Conservation (phyloP, 2,888 invertebrate genomes). For the Trichogramma dendrolimi region DNA sequence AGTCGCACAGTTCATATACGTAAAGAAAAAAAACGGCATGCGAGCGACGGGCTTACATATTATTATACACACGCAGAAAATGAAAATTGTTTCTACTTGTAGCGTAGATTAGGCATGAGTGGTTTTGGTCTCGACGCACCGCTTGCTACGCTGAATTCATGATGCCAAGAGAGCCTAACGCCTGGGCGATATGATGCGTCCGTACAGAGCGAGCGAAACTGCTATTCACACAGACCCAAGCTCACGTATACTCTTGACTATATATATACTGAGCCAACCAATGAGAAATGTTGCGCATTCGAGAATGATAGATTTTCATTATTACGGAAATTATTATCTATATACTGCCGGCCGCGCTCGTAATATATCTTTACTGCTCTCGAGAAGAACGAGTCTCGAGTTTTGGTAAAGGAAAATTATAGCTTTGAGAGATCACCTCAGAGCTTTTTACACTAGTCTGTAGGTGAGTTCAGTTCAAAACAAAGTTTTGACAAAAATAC, state of each 20-base stretch:
- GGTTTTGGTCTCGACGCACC: slow-evolving; percentile 22
- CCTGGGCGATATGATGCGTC: not conserved
- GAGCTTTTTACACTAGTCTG: too few species aligned
- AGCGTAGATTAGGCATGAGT: slow-evolving; percentile 31
- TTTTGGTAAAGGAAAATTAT: slow-evolving; percentile 24
- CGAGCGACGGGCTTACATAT: not conserved
- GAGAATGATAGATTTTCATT: slow-evolving; percentile 31
- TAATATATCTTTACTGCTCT: too few species aligned
- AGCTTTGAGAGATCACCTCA: not conserved
- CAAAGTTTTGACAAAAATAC: too few species aligned
- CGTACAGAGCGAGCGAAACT: slow-evolving; percentile 12
- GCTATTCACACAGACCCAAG: too few species aligned
- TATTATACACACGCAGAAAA: not conserved
- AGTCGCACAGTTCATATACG: too few species aligned
- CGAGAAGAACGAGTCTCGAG: not conserved
- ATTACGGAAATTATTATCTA: slow-evolving; percentile 27
- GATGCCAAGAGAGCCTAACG: slow-evolving; percentile 15
- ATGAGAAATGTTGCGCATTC: slow-evolving; percentile 1
- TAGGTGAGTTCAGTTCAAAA: too few species aligned
- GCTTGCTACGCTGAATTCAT: slow-evolving; percentile 25
- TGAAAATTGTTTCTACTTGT: slow-evolving; percentile 32
- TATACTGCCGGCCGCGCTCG: not conserved
- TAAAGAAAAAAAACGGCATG: too few species aligned
- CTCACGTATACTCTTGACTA: too few species aligned
- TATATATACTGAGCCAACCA: too few species aligned